phyloP scores from a whole-genome alignment of 2,888 invertebrate genomes.

The Pimpla rufipes region DNA sequence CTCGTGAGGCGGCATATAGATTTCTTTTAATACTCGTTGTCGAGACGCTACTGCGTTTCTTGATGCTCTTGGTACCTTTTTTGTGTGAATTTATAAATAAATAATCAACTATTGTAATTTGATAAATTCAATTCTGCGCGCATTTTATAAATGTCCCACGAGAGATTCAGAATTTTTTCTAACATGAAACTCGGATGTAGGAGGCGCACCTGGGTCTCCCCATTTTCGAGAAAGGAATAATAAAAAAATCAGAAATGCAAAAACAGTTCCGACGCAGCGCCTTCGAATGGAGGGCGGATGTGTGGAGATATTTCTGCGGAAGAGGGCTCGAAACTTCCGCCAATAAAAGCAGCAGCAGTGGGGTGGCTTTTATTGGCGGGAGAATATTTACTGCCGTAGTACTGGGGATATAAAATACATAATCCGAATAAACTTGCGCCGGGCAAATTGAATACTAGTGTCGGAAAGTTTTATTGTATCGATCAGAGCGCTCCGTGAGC shows the following conservation, averaged over 20 bases:
- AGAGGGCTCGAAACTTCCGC: slow-evolving; percentile 9
- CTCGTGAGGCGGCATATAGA: too few species aligned
- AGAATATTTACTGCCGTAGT: neutral
- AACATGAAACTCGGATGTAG: neutral
- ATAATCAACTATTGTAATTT: too few species aligned
- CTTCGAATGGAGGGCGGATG: neutral
- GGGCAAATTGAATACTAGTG: slow-evolving; percentile 14
- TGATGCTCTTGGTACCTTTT: too few species aligned
- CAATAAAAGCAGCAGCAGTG: slow-evolving; percentile 9
- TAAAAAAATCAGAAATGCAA: neutral
- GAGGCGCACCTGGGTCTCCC: neutral
- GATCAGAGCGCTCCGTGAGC: neutral
- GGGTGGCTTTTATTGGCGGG: neutral
- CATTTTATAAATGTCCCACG: too few species aligned
- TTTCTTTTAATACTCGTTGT: too few species aligned
- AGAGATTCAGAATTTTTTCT: neutral
- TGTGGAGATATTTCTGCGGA: neutral
- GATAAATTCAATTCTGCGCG: too few species aligned
- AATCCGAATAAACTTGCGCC: neutral
- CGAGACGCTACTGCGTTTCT: too few species aligned
- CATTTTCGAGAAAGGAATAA: neutral
- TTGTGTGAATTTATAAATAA: too few species aligned
- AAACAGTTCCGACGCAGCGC: neutral
- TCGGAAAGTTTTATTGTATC: neutral
- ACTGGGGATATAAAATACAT: neutral